Base-by-base conservation (phyloP, 2,113 vertebrate genomes). In the Seriola rivoliana region DNA sequence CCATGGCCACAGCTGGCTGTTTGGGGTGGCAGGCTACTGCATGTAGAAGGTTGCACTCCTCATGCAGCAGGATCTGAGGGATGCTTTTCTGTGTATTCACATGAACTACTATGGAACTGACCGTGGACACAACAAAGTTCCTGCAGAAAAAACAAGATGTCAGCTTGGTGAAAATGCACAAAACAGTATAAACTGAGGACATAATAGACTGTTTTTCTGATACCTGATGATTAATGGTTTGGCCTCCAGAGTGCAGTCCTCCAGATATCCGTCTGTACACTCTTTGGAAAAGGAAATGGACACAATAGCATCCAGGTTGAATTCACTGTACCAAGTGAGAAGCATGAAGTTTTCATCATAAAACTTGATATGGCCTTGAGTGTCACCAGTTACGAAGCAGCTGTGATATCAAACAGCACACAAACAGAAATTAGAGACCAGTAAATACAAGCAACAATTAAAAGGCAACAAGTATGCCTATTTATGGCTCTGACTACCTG, bases 21-120 rank as follows among this genome's bases (percentile, higher is more conserved):
- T 85, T 89, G 0, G 98, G 98, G 89, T 99, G 97, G 81, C 97
- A 98, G 85, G 96, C 76, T 29, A 99, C 80, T 58, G 97, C 95
- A 3, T 89, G 92, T 4, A 98, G 60, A 4, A 95, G 93, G 42
- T 94, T 74, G 59, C 83, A 93, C 0, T 96, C 92, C 71, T 97
- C 96, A 6, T 93, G 70, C 10, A 96, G 60, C 50, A 98, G 67
- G 74, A 92, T 96, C 59, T 94, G 94, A 2, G 93, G 69, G 5
- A 34, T 79, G 58, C 82, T 69, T 25, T 78, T 90, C 6, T 95
- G 92, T 46, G 94, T 72, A 16, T 94, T 94, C 76, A 99, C 87
- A 73, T 91, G 96, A 40, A 96, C 81, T 52, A 98, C 93, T 0
- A 85, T 89, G n/a, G 96, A 96, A 8, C 94, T 95, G 14, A 85